phyloP scores from a whole-genome alignment of 2,888 invertebrate species.

The Pollenia angustigena region DNA sequence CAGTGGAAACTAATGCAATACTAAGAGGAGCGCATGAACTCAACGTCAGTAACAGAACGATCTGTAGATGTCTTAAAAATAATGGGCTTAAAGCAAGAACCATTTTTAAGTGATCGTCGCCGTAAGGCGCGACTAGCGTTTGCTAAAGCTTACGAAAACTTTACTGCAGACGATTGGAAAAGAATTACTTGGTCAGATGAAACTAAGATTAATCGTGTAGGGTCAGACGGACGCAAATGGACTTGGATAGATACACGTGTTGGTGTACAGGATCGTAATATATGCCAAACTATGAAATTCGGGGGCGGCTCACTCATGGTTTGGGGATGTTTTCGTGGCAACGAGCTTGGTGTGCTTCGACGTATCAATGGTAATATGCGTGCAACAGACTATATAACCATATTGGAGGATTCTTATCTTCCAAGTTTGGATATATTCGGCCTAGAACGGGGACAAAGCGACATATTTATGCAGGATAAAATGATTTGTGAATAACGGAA shows the following conservation, averaged over 20 bases:
- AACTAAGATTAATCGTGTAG: no score
- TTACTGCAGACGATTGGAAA: background rate
- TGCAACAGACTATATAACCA: constrained; percentile 1
- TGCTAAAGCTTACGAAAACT: background rate
- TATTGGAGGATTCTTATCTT: background rate
- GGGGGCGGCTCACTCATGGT: background rate
- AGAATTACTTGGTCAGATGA: no score
- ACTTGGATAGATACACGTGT: no score
- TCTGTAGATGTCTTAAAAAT: background rate
- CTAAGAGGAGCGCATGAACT: background rate
- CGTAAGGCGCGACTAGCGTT: no score
- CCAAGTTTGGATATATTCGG: background rate
- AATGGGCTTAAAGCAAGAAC: background rate
- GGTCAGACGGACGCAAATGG: no score
- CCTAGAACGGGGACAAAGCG: no score
- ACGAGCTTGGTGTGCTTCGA: background rate
- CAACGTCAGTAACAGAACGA: background rate
- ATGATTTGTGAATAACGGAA: no score
- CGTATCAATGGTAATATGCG: background rate
- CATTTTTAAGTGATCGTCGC: no score
- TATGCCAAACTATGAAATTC: no score
- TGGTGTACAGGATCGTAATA: no score
- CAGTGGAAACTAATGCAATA: background rate
- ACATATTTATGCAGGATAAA: no score
- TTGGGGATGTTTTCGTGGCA: constrained; percentile 13